phyloP scores from a whole-genome alignment of 2,888 invertebrate species.

The Yponomeuta sedellus region DNA sequence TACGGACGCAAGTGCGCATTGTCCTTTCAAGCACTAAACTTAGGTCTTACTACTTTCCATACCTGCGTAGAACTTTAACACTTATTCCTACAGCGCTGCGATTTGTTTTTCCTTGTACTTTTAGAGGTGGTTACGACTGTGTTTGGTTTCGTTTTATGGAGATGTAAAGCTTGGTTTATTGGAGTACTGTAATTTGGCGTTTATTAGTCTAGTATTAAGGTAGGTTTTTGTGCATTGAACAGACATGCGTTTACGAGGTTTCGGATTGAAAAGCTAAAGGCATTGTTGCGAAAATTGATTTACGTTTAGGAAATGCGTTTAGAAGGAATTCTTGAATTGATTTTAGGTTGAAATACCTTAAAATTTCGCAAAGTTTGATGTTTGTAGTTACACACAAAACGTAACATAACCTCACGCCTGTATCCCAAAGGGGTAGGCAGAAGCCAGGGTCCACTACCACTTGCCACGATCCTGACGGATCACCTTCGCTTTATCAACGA shows the following conservation, averaged over 20 bases:
- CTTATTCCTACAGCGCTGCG: not conserved
- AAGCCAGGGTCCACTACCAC: too few relatives aligned
- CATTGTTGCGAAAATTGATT: conserved; percentile 74
- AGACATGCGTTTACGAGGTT: conserved; percentile 22
- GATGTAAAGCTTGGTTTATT: not conserved
- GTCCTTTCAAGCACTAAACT: conserved; percentile 35
- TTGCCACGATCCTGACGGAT: too few relatives aligned
- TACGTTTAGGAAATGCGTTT: conserved; percentile 35
- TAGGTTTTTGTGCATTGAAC: conserved; percentile 20
- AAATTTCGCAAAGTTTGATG: too few relatives aligned
- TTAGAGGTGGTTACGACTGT: not conserved
- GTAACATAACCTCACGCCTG: too few relatives aligned
- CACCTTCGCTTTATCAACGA: too few relatives aligned
- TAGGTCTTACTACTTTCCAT: conserved; percentile 23
- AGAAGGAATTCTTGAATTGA: not conserved
- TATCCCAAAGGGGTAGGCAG: too few relatives aligned
- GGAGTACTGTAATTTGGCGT: not conserved
- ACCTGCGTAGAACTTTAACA: conserved; percentile 9
- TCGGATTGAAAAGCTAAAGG: conserved; percentile 21
- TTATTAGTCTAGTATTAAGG: conserved; percentile 20
- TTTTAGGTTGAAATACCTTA: not conserved
- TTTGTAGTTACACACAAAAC: too few relatives aligned
- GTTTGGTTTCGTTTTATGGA: not conserved
- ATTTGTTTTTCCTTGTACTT: not conserved
- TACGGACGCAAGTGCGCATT: conserved; percentile 66